These are phyloP conservation scores for Caenorhabditis wallacei DNA, from an alignment of 2,888 invertebrate genomes.

Conservation along the genomic window DNA sequence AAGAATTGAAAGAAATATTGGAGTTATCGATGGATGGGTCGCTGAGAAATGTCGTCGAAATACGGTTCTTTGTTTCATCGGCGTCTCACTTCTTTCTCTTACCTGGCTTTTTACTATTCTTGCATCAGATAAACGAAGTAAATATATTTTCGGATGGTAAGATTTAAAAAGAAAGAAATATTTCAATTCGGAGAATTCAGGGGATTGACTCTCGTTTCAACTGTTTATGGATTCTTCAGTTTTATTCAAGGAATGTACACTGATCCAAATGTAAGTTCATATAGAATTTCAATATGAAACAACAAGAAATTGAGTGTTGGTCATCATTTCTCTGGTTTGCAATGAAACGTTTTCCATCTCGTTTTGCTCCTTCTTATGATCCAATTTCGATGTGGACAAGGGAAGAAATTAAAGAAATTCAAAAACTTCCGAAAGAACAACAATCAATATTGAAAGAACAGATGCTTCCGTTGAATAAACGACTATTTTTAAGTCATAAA, in stretches of 20 bases:
- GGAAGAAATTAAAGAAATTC: slow-evolving; percentile 41
- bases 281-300: not conserved
- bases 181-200: slow-evolving; percentile 27
- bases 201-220: not conserved
- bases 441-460: slow-evolving; percentile 26
- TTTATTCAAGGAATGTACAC: slow-evolving; percentile 51
- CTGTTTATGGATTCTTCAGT: slow-evolving; percentile 41
- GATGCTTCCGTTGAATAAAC: slow-evolving; percentile 43
- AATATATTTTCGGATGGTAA: slow-evolving; percentile 36
- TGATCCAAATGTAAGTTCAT: slow-evolving; percentile 39
- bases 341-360: slow-evolving; percentile 44
- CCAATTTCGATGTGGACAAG: slow-evolving; percentile 59
- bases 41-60: slow-evolving; percentile 62
- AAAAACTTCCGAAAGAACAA: slow-evolving; percentile 26
- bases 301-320: slow-evolving; percentile 28
- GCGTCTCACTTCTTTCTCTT: slow-evolving; percentile 16
- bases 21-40: slow-evolving; percentile 47
- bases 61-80: slow-evolving; percentile 38
- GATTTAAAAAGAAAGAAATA: not conserved
- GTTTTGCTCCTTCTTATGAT: slow-evolving; percentile 51
- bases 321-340: slow-evolving; percentile 8
- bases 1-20: slow-evolving; percentile 46
- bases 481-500: slow-evolving; percentile 45
- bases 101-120: slow-evolving; percentile 47
- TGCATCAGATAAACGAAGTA: slow-evolving; percentile 44